Conservation (phyloP, 2,113 vertebrate genomes). For the Psittacula cyanocephala region DNA sequence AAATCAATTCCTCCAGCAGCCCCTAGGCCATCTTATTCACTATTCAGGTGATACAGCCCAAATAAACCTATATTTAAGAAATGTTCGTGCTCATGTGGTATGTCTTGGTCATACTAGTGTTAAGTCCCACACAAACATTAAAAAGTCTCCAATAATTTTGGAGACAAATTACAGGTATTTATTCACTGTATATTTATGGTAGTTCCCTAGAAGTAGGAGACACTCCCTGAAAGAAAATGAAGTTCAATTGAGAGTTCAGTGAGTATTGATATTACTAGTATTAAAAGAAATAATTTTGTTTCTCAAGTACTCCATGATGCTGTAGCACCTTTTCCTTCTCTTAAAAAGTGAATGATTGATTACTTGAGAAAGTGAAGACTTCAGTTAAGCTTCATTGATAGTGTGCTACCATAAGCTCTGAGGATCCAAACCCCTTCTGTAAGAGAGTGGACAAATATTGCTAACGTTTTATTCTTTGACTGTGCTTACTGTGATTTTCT, state of each 20-base stretch:
- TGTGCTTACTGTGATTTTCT: neutral
- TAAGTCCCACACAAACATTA: neutral
- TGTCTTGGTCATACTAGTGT: neutral
- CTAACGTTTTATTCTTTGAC: neutral
- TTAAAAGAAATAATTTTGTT: neutral
- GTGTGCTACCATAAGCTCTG: neutral
- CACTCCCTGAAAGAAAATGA: neutral
- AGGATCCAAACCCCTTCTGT: neutral
- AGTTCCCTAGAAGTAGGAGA: neutral
- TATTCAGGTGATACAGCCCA: neutral
- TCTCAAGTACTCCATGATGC: neutral
- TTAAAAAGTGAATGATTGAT: neutral
- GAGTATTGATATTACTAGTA: neutral
- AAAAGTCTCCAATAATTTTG: neutral
- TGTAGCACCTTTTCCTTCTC: neutral
- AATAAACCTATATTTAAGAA: neutral
- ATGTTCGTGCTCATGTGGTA: neutral
- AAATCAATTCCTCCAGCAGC: neutral
- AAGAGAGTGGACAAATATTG: neutral
- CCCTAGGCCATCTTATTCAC: neutral
- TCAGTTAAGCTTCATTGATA: neutral
- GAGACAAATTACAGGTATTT: neutral
- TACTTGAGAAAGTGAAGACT: neutral
- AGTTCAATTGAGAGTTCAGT: neutral
- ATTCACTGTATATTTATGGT: neutral